Conservation (phyloP, 1,140 invertebrate genomes). For the Dufourea novaeangliae region DNA sequence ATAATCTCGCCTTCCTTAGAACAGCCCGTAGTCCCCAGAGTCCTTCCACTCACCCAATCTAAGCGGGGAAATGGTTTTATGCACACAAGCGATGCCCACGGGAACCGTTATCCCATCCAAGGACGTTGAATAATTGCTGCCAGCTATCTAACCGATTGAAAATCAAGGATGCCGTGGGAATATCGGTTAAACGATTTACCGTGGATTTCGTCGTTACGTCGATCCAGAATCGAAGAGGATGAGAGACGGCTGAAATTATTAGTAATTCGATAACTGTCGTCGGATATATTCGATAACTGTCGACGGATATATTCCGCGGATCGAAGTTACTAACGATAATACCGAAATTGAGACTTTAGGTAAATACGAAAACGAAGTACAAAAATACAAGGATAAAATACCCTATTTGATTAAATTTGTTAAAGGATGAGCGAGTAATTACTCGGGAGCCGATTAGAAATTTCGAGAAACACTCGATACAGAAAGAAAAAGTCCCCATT, state of each 20-base stretch:
- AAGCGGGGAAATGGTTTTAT: constrained; percentile 75
- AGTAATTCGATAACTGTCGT: not conserved
- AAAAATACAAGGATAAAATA: too few species aligned
- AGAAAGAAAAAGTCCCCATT: too few species aligned
- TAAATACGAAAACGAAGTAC: too few species aligned
- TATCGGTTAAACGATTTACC: constrained; percentile 52
- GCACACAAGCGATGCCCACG: constrained; percentile 75
- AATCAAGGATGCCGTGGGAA: constrained; percentile 71
- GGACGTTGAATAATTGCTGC: constrained; percentile 76
- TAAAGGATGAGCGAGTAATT: too few species aligned
- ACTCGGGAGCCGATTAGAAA: too few species aligned
- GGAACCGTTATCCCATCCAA: constrained; percentile 75
- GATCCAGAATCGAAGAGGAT: not conserved
- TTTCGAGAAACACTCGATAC: too few species aligned
- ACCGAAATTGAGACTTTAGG: not conserved
- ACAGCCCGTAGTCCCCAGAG: constrained; percentile 55
- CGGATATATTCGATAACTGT: not conserved
- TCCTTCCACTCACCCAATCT: constrained; percentile 64
- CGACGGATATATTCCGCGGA: too few species aligned
- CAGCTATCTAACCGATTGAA: constrained; percentile 76
- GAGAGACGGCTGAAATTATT: not conserved
- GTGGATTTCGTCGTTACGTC: constrained; percentile 32
- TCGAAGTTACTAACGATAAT: too few species aligned
- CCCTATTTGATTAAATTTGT: too few species aligned
- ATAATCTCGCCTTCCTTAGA: constrained; percentile 63